Base-by-base conservation (phyloP, 2,888 invertebrate species). In the Zygaena filipendulae region DNA sequence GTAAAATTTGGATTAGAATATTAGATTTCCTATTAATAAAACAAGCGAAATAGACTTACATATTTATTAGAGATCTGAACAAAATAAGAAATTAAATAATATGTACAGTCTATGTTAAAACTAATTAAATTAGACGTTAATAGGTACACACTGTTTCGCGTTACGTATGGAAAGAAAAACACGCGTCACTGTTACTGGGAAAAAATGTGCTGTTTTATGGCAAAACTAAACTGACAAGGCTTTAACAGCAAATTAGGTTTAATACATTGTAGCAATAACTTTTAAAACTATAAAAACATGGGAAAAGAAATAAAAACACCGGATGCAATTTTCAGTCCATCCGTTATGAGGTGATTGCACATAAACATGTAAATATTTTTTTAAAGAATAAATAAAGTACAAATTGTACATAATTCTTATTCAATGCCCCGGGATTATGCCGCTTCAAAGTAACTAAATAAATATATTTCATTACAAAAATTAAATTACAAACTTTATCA, bases 51-150 rank as follows among this genome's bases (percentile, higher is more conserved):
- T 77, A 77, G 75, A 80, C 79, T 80, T 80, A 80, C 72, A 74
- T 75, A 71, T 81, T 80, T 81, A 81, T 81, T 81, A 81, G 81
- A 81, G 81, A 81, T 81, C 81, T 81, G 80, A 81, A 81, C 80
- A 80, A 75, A 80, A 80, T 79, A 80, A 72, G 77, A 80, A 80
- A 77, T 80, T 71, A 80, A 81, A 81, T 80, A 75, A 81, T 81
- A 81, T 81, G 80, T 81, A 81, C 81, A 81, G 80, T 79, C 79
- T 77, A 79, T 77, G 72, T 80, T 81, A 79, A 69, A 77, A 75
- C 72, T 79, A 80, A 79, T 71, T 80, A 79, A 75, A 75, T 69
- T 71, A 75, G 49, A 72, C 75, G 75, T 77, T 70, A 79, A 74
- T 74, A 74, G 77, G 74, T 77, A 77, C 80, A 80, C 72, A 70